Evolutionary conservation across 2,113 vertebrate species (phyloP), one percentile per base, ranked within the genome.

Genomic region (Microcebus ravelobensis): DNA sequence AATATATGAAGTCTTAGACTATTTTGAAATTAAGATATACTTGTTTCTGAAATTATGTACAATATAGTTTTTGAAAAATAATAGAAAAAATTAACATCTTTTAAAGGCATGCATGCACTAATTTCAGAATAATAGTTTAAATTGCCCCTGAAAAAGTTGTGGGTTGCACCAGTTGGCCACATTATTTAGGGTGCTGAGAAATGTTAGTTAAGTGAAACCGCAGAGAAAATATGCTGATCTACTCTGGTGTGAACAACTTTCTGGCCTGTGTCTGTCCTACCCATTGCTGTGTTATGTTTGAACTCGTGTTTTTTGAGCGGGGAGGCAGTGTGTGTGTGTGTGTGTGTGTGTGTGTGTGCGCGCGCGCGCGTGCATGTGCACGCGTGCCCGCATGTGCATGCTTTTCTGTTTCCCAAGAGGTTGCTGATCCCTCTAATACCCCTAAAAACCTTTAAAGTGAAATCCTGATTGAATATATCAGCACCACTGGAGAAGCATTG

Each of bases 91-190:
- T 74, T 59, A 82, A 65, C 20, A 36, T 29, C 48, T 95, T 87
- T 80, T 27, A n/a, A 88, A 96, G 55, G 57, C 13, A 20, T 21
- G 8, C 45, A 23, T 88, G 29, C 31, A 55, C 57, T 59, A 27
- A 90, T 91, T 94, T 79, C 50, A 94, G 52, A 93, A 84, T 74
- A 77, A 52, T 86, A 48, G 31, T 94, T 96, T 95, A 55, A 90
- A 94, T 39, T 87, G 17, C 42, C 21, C 12, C 70, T 50, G 39
- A 84, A 80, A 74, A 84, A 70, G 5, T 48, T 94, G 45, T 83
- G 57, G 50, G 20, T 63, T 87, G 20, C 2, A 85, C 17, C 45
- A 45, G 14, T 48, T 76, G 67, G 39, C 29, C 52, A 71, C 42
- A 21, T 71, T 87, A 2, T 80, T 87, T 83, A 59, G 57, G 34